These are phyloP conservation scores for Pristiophorus japonicus DNA, from an alignment of 2,113 vertebrate genomes.

Conservation along the genomic window DNA sequence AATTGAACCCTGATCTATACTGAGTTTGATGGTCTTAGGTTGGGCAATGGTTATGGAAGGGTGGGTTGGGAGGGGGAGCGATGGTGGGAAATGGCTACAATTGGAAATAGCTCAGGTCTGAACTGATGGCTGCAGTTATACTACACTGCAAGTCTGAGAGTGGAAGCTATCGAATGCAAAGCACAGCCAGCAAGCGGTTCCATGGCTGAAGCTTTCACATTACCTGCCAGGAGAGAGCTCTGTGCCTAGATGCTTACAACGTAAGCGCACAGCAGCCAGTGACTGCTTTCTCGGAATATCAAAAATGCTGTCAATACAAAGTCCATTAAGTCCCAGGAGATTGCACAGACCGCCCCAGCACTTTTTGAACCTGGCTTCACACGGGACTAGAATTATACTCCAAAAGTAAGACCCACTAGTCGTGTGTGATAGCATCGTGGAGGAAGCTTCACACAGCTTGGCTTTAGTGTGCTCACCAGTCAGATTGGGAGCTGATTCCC, in stretches of 20 bases:
- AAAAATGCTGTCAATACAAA: background rate
- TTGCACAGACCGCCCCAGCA: background rate
- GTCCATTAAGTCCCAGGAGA: background rate
- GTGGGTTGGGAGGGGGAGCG: too few relatives aligned
- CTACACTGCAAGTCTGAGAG: background rate
- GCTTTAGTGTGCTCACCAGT: background rate
- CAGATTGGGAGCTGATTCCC: background rate
- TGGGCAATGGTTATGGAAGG: background rate
- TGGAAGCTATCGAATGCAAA: background rate
- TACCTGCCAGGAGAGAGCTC: background rate
- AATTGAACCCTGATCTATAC: background rate
- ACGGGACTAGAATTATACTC: background rate
- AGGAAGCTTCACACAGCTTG: background rate
- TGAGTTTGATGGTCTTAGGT: background rate
- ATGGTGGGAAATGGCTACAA: background rate
- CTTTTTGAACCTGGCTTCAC: background rate
- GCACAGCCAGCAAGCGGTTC: background rate
- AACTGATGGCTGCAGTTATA: background rate
- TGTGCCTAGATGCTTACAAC: background rate
- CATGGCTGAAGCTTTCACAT: background rate
- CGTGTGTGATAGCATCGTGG: background rate
- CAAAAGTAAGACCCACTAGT: background rate
- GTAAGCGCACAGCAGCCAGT: background rate
- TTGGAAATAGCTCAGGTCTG: background rate
- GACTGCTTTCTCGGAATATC: background rate